Conservation (phyloP, 2,888 invertebrate genomes). For the Drosophila kambysellisi region DNA sequence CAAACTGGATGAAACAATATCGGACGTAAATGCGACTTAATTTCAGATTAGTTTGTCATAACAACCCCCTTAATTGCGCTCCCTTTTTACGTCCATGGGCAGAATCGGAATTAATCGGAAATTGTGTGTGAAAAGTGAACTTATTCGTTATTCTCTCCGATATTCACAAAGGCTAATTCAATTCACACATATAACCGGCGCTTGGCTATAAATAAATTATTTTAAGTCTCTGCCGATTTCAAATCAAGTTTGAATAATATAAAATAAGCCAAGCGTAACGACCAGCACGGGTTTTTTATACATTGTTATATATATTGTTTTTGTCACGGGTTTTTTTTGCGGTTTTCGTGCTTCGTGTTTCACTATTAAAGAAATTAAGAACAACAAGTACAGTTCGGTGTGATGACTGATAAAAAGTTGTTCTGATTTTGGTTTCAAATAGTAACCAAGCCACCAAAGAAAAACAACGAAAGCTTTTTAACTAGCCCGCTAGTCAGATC, state of each 20-base stretch:
- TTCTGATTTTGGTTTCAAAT: slow-evolving; percentile 31
- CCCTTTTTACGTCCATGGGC: not conserved
- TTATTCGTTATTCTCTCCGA: not conserved
- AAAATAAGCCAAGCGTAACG: slow-evolving; percentile 42
- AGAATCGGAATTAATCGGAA: slow-evolving; percentile 3
- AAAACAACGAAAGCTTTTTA: slow-evolving; percentile 54
- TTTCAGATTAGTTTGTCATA: not conserved
- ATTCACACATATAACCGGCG: slow-evolving; percentile 36
- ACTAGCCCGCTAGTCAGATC: slow-evolving; percentile 27
- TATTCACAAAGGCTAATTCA: slow-evolving; percentile 26
- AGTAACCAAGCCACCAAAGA: not conserved
- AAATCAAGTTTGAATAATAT: slow-evolving; percentile 16
- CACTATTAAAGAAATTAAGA: slow-evolving; percentile 1
- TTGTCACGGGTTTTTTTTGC: slow-evolving; percentile 16
- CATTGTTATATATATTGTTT: slow-evolving; percentile 5
- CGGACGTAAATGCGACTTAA: not conserved
- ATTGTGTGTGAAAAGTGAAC: not conserved
- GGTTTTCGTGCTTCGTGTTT: slow-evolving; percentile 1
- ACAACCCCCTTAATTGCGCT: not conserved
- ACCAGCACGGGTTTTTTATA: slow-evolving; percentile 42
- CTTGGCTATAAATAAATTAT: slow-evolving; percentile 7
- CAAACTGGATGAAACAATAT: not conserved
- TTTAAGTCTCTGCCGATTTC: slow-evolving; percentile 7
- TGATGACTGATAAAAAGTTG: slow-evolving; percentile 50
- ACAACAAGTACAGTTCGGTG: slow-evolving; percentile 31